Conservation (phyloP, 2,797 vertebrate genomes). For the Rhinoraja longicauda region DNA sequence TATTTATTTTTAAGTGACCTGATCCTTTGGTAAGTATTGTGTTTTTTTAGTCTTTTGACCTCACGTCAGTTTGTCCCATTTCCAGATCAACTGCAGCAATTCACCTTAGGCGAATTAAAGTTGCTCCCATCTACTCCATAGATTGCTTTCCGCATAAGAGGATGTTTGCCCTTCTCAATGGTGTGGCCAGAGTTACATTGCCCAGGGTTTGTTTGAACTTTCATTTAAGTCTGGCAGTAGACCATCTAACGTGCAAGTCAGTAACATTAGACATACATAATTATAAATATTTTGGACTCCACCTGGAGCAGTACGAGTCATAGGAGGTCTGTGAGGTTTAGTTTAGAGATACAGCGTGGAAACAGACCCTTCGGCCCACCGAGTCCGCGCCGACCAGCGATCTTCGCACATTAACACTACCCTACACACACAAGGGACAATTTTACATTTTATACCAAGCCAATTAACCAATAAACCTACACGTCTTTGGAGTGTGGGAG, state of each 20-base stretch:
- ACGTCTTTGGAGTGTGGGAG: no score
- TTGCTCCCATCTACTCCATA: neutral
- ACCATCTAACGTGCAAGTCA: neutral
- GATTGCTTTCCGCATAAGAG: neutral
- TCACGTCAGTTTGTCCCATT: neutral
- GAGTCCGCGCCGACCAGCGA: no score
- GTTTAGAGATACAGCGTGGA: no score
- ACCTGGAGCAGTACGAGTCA: neutral
- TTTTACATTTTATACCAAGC: no score
- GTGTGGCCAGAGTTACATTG: neutral
- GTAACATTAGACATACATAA: neutral
- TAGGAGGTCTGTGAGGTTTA: neutral
- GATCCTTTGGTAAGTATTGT: neutral
- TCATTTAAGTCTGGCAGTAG: neutral
- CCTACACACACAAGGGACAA: no score
- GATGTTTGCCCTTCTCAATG: neutral
- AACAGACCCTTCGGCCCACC: no score
- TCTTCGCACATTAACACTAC: no score
- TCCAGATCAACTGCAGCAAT: neutral
- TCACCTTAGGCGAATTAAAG: neutral
- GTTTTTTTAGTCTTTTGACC: neutral
- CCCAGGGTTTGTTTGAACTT: neutral
- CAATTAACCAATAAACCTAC: no score
- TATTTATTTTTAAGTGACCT: constrained; percentile 4
- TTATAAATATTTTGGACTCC: neutral